Evolutionary conservation across 2,888 invertebrate genomes (phyloP).

Genomic region (Cataglyphis albicans): DNA sequence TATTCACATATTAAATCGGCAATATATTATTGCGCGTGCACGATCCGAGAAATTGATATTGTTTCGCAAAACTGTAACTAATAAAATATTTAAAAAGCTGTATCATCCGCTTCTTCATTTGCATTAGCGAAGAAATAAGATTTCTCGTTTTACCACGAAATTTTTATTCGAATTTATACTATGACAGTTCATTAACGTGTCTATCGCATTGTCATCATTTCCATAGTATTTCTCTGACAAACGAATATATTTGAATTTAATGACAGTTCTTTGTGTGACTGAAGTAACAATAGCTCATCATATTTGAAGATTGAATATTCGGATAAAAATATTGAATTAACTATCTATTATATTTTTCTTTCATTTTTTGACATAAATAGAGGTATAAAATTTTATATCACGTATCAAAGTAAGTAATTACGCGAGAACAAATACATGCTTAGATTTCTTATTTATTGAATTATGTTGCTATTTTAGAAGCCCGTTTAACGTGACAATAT

Average conservation of each 20-base stretch:
- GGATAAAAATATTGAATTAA: background rate
- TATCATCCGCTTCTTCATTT: conserved; percentile 11
- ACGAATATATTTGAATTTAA: conserved; percentile 6
- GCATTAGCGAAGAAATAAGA: conserved; percentile 39
- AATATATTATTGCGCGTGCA: background rate
- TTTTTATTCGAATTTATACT: conserved; percentile 15
- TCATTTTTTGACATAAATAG: background rate
- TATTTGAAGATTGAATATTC: background rate
- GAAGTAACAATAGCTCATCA: background rate
- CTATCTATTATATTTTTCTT: background rate
- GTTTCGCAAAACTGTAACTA: conserved; percentile 14
- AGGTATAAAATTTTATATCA: conserved; percentile 2
- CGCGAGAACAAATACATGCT: background rate
- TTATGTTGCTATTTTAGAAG: background rate
- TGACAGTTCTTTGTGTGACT: background rate
- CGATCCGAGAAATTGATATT: background rate
- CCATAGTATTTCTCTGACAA: background rate
- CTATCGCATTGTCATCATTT: background rate
- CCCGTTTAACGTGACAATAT: background rate
- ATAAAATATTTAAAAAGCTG: conserved; percentile 1
- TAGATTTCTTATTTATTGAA: background rate
- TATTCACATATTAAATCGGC: conserved; percentile 25
- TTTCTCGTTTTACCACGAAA: background rate
- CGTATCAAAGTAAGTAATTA: background rate
- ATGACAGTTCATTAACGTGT: conserved; percentile 37